Evolutionary conservation across 2,888 invertebrate genomes (phyloP).

Genomic region (Nipponacmea schrenckii): DNA sequence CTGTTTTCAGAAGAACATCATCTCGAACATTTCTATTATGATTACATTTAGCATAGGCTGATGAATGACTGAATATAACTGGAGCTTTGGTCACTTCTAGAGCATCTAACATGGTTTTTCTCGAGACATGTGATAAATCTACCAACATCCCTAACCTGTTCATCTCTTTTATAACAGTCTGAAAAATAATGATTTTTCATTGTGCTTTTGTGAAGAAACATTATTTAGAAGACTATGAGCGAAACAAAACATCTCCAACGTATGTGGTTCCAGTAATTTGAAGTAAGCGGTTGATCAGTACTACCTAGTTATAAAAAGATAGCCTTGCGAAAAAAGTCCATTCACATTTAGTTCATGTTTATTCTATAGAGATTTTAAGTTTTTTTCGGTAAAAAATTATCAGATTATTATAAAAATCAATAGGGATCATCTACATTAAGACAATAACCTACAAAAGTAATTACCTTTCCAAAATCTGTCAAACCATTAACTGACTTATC

Average conservation of each 20-base stretch:
- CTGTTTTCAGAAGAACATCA: slow-evolving; percentile 75
- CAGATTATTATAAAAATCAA: too few relatives aligned
- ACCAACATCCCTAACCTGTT: slow-evolving; percentile 89
- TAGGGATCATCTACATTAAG: too few relatives aligned
- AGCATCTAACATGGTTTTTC: slow-evolving; percentile 83
- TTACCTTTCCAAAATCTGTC: slow-evolving; percentile 84
- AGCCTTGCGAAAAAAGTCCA: too few relatives aligned
- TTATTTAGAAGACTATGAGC: too few relatives aligned
- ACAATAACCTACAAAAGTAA: too few relatives aligned
- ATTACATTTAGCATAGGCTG: slow-evolving; percentile 86
- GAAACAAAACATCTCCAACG: too few relatives aligned
- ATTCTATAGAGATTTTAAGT: too few relatives aligned
- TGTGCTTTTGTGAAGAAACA: neutral
- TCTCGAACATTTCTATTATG: slow-evolving; percentile 90
- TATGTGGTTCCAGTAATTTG: too few relatives aligned
- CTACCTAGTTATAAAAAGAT: too few relatives aligned
- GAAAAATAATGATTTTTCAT: slow-evolving; percentile 24
- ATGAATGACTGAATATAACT: slow-evolving; percentile 92
- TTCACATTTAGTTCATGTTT: too few relatives aligned
- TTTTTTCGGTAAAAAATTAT: too few relatives aligned
- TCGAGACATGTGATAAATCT: slow-evolving; percentile 78
- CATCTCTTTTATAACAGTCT: slow-evolving; percentile 84
- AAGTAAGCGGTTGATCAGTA: too few relatives aligned
- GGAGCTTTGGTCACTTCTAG: slow-evolving; percentile 85
- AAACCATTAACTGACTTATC: slow-evolving; percentile 78